A percentile compares a stretch with the other conserved stretches of the same genome.
phyloP scores from a whole-genome alignment of 2,113 vertebrate genomes.

The chimpanzee (Pan troglodytes) region DNA sequence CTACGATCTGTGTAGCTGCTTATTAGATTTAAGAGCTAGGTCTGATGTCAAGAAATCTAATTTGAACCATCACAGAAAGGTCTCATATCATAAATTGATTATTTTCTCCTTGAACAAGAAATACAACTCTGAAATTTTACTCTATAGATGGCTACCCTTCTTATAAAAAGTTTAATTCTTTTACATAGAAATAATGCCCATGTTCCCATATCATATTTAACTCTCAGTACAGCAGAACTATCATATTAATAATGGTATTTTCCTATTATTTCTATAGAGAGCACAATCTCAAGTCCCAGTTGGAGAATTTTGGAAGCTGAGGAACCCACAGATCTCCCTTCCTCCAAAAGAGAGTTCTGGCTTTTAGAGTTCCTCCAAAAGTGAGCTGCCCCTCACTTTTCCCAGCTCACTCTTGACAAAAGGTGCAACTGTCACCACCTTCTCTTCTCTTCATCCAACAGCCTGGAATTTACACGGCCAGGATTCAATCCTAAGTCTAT shows the following conservation, averaged over 20 bases:
- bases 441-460: background rate
- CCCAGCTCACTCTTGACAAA: background rate
- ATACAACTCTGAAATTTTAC: conserved; percentile 4
- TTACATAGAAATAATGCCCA: background rate
- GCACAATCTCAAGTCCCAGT: background rate
- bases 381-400: background rate
- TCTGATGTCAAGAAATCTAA: conserved; percentile 13
- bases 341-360: background rate
- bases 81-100: conserved; percentile 15
- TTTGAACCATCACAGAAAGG: background rate
- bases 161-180: background rate
- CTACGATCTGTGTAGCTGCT: background rate
- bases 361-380: background rate
- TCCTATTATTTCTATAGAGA: background rate
- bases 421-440: background rate
- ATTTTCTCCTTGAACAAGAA: background rate
- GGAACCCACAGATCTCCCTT: background rate
- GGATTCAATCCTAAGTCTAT: background rate
- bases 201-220: background rate
- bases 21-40: background rate
- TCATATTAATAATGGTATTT: background rate
- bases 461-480: background rate
- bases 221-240: background rate
- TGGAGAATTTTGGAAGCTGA: background rate
- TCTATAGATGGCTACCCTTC: background rate